Evolutionary conservation across 2,888 invertebrate species (phyloP).

Genomic region (Erpobdella octoculata): DNA sequence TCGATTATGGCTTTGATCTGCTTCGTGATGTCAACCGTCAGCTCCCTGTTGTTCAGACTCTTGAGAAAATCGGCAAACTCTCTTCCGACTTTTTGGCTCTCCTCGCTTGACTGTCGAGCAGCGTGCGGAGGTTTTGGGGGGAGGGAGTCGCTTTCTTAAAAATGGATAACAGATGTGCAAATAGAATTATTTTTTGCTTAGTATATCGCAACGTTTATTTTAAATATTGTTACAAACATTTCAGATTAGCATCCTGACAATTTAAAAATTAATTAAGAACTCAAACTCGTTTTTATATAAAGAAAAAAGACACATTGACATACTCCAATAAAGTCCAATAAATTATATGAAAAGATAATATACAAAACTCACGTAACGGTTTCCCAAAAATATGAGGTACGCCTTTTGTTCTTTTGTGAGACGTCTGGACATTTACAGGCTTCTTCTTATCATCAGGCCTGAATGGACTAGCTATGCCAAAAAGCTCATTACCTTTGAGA

Average conservation of each 20-base stretch:
- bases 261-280: no score
- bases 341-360: no score
- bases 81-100: slow-evolving; percentile 51
- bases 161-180: no score
- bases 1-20: slow-evolving; percentile 54
- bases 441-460: slow-evolving; percentile 3
- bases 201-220: no score
- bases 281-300: no score
- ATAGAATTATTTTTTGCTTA: no score
- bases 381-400: slow-evolving; percentile 22
- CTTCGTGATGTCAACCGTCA: slow-evolving; percentile 57
- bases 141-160: neutral
- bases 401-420: slow-evolving; percentile 4
- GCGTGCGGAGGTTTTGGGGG: neutral
- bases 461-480: slow-evolving; percentile 12
- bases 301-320: no score
- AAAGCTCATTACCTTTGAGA: slow-evolving; percentile 11
- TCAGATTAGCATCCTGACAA: no score
- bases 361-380: slow-evolving; percentile 13
- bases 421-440: neutral
- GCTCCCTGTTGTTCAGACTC: slow-evolving; percentile 46
- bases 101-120: slow-evolving; percentile 40
- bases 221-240: no score
- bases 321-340: no score
- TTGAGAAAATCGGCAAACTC: slow-evolving; percentile 52